Evolutionary conservation across 2,113 vertebrate species (phyloP), one percentile per base, ranked within the genome.

Genomic region (Pangasianodon gigas): DNA sequence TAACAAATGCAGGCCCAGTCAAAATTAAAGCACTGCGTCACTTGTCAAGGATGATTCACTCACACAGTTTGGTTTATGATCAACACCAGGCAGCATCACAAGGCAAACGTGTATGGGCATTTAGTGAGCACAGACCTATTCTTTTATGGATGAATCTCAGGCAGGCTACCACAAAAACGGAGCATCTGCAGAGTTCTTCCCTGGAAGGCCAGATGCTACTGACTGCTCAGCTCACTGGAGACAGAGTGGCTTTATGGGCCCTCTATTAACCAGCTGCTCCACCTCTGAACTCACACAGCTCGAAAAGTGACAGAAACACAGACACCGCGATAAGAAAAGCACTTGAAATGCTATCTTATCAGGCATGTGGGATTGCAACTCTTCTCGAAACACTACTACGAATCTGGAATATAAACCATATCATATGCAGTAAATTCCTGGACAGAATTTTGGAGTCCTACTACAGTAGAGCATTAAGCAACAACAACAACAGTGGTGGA

Each of bases 1-100:
- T 83, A 90, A 89, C 90, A 90, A 46, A 37, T 80, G 24, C 60
- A 87, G 29, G 18, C 9, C 14, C 65, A 88, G 89, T 88, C 89
- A 91, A 91, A 91, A 89, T 87, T 52, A 41, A 88, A 62, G 74
- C 51, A 37, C 48, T 44, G 32, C 10, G 29, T 79, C 29, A 80
- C 37, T 67, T 69, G 52, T 86, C 88, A 88, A 41, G 56, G 74
- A 62, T 88, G 79, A 84, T 37, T 87, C 84, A 89, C 56, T 74
- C 18, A 58, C 1, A 9, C 10, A 3, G 8, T 67, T 51, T 60
- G 60, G 46, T 80, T 85, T 79, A 86, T 81, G 2, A 58, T 69
- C 83, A 86, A 26, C 86, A 51, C 52, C 58, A 82, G 52, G 29
- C 65, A 51, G 29, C 37, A 37, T 69, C 56, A 18, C 29, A 32